Evolutionary conservation across 2,113 vertebrate species (phyloP).

Genomic region (Cololabis saira): DNA sequence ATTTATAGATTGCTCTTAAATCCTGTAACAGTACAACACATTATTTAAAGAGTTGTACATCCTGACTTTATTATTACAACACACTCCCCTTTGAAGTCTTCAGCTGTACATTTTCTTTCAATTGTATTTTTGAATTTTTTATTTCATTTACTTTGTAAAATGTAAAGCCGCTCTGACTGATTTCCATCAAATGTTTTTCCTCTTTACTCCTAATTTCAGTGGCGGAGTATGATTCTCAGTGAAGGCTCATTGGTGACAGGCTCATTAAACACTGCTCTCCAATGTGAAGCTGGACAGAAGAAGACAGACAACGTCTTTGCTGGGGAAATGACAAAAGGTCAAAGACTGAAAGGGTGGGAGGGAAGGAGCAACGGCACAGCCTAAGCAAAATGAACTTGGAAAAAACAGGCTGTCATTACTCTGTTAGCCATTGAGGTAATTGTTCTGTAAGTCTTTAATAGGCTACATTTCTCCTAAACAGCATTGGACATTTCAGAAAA

Average conservation of each 20-base stretch:
- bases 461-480: neutral
- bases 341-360: neutral
- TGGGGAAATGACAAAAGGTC: slow-evolving; percentile 25
- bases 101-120: neutral
- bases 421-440: neutral
- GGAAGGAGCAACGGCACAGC: neutral
- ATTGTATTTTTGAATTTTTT: neutral
- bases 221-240: neutral
- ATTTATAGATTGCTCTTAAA: no score
- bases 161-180: no score
- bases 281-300: neutral
- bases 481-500: slow-evolving; percentile 1
- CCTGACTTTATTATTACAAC: neutral
- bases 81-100: neutral
- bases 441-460: neutral
- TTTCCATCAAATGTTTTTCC: neutral
- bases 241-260: neutral
- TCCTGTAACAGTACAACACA: neutral
- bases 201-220: neutral
- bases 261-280: neutral
- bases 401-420: slow-evolving; percentile 6
- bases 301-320: slow-evolving; percentile 6
- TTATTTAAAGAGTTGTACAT: neutral
- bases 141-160: neutral
- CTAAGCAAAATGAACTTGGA: slow-evolving; percentile 16